Conservation (phyloP, 2,113 vertebrate genomes). For the Campylorhamphus procurvoides region DNA sequence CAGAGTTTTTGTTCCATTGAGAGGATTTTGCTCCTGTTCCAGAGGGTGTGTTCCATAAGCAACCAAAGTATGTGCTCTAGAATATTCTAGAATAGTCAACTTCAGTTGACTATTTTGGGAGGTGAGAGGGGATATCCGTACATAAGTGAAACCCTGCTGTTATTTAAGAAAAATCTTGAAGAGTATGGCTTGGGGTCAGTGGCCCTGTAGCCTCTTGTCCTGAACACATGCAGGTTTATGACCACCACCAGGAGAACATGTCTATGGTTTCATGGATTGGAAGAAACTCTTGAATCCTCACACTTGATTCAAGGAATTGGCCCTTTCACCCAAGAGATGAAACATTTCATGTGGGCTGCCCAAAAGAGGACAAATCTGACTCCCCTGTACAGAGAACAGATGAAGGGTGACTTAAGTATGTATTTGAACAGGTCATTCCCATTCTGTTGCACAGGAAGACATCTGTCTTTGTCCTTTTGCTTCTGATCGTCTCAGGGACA, state of each 20-base stretch:
- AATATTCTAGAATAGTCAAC: not conserved
- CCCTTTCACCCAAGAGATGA: not conserved
- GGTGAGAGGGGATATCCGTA: not conserved
- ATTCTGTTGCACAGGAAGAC: not conserved
- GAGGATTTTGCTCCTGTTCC: not conserved
- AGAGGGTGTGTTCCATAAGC: not conserved
- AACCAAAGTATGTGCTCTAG: rapidly evolving
- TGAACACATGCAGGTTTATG: not conserved
- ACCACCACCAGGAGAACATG: rapidly evolving
- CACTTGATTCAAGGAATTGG: not conserved
- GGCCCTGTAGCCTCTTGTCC: not conserved
- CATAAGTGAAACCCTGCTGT: not conserved
- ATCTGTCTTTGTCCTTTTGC: not conserved
- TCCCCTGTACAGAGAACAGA: not conserved
- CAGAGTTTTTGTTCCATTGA: not conserved
- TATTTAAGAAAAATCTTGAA: not conserved
- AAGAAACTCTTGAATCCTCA: not conserved
- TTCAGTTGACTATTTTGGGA: not conserved
- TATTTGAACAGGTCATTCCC: not conserved
- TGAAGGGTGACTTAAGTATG: not conserved
- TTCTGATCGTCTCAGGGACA: not conserved
- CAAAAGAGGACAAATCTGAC: not conserved
- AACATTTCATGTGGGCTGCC: not conserved
- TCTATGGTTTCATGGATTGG: not conserved
- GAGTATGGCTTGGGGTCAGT: not conserved